A percentile compares a stretch with the other conserved stretches of the same genome.
Conservation (phyloP, 2,797 vertebrate species). For the Onychomys leucogaster region DNA sequence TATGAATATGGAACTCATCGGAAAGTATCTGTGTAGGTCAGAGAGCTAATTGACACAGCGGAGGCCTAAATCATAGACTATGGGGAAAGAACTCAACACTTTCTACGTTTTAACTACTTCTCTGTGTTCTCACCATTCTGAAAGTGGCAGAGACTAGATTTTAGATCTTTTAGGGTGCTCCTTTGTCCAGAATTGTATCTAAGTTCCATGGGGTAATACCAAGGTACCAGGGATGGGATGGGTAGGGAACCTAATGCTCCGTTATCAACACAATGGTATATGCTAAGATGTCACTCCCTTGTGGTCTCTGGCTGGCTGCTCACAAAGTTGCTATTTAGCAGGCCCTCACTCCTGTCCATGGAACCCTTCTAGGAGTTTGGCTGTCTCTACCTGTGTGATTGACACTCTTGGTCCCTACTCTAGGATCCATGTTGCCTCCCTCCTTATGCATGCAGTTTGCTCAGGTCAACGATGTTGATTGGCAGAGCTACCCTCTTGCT, state of each 20-base stretch:
- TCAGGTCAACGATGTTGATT: background rate
- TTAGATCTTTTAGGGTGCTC: background rate
- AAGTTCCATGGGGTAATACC: background rate
- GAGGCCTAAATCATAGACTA: background rate
- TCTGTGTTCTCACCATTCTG: background rate
- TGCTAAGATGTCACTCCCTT: background rate
- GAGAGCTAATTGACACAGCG: background rate
- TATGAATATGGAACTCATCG: background rate
- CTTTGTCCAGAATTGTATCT: background rate
- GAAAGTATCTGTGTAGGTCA: background rate
- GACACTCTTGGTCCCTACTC: background rate
- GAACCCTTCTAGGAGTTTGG: background rate
- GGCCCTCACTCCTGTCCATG: background rate
- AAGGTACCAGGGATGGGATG: background rate
- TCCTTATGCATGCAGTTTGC: background rate
- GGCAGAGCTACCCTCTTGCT: background rate
- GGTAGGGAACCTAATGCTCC: background rate
- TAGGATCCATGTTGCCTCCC: background rate
- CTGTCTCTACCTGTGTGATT: background rate
- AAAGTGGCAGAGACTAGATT: background rate
- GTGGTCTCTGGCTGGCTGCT: background rate
- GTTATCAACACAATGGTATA: background rate
- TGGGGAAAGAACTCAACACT: background rate
- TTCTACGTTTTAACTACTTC: constrained; percentile 41
- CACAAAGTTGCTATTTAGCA: background rate